Conservation (phyloP, 2,888 invertebrate species). For the Limnephilus rhombicus region DNA sequence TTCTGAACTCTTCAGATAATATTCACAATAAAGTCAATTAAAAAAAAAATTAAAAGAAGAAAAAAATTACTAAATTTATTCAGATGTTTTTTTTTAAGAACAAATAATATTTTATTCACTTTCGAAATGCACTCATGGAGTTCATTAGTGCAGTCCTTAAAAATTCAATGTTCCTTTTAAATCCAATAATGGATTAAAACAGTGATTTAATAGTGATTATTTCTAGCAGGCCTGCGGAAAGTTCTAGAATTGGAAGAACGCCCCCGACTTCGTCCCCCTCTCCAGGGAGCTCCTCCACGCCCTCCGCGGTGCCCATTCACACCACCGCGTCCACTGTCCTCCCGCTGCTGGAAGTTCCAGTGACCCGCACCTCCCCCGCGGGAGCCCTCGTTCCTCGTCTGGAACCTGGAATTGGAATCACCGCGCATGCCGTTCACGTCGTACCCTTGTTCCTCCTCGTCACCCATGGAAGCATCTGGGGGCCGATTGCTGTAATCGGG, state of each 20-base stretch:
- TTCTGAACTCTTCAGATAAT: not conserved
- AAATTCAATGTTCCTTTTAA: not conserved
- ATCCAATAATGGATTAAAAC: not conserved
- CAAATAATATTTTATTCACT: not conserved
- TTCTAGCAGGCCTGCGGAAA: constrained; percentile 70
- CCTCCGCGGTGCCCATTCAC: constrained; percentile 68
- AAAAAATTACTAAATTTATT: not conserved
- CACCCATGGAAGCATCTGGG: constrained; percentile 16
- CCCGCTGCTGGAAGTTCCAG: constrained; percentile 68
- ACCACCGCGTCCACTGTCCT: constrained; percentile 71
- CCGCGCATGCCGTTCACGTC: constrained; percentile 66
- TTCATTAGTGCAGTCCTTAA: not conserved
- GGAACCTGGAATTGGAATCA: constrained; percentile 66
- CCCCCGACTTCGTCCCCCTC: constrained; percentile 69
- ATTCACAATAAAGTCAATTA: not conserved
- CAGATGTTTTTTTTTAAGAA: not conserved
- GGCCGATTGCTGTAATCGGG: constrained; percentile 41
- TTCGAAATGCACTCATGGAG: not conserved
- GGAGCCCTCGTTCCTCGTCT: constrained; percentile 68
- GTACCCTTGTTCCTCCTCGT: constrained; percentile 19
- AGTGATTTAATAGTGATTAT: constrained; percentile 47
- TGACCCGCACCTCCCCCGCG: constrained; percentile 70
- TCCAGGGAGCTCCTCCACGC: constrained; percentile 70
- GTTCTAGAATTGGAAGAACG: constrained; percentile 69
- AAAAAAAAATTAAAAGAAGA: not conserved